phyloP scores from a whole-genome alignment of 2,888 invertebrate species.

The Drosophila prostipennis region DNA sequence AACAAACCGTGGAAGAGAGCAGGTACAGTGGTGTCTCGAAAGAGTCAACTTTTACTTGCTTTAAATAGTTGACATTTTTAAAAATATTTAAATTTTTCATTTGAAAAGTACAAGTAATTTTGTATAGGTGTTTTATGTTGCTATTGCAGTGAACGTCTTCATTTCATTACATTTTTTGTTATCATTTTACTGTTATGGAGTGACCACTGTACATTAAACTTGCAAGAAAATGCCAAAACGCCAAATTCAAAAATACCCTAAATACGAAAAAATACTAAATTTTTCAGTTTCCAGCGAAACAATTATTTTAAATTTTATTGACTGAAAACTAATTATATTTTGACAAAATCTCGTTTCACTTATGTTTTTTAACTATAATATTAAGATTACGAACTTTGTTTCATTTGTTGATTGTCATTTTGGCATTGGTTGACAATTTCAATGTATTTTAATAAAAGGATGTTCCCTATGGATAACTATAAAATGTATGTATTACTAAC shows the following conservation, averaged over 20 bases:
- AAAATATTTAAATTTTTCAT: neutral
- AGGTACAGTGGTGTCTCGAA: neutral
- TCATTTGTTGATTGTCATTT: too few relatives aligned
- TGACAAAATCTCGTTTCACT: too few relatives aligned
- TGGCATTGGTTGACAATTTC: too few relatives aligned
- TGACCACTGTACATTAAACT: neutral
- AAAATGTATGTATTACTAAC: neutral
- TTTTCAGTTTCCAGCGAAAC: neutral
- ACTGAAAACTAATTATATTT: too few relatives aligned
- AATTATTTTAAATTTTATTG: too few relatives aligned
- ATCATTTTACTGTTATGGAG: neutral
- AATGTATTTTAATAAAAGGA: too few relatives aligned
- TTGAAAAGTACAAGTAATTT: neutral
- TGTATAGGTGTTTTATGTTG: neutral
- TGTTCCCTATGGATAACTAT: too few relatives aligned
- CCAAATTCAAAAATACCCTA: neutral
- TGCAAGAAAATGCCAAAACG: neutral
- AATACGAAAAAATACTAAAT: neutral
- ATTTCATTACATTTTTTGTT: too few relatives aligned
- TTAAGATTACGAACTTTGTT: too few relatives aligned
- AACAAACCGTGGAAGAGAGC: slow-evolving; percentile 1
- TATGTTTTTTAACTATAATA: too few relatives aligned
- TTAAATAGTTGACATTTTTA: neutral
- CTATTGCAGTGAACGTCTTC: too few relatives aligned
- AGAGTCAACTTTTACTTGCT: neutral